phyloP scores from a whole-genome alignment of 53 echinoderm and acorn worm genomes.

The Arbacia lixula region DNA sequence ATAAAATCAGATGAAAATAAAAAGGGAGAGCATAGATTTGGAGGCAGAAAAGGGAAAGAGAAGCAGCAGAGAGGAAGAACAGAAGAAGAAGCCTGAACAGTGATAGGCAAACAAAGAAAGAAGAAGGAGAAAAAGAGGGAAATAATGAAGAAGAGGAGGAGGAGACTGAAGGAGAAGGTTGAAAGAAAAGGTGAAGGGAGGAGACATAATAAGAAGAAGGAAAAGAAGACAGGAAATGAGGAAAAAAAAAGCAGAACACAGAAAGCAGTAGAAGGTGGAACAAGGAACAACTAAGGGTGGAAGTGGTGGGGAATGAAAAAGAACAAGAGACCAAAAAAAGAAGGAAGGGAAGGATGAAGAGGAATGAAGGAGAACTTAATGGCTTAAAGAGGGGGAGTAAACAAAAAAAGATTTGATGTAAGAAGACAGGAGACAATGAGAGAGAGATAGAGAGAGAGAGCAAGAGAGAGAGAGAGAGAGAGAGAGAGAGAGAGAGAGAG shows the following conservation, averaged over 20 bases:
- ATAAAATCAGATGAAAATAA: no score
- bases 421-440: neutral
- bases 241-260: neutral
- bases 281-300: neutral
- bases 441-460: neutral
- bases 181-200: neutral
- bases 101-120: neutral
- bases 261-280: neutral
- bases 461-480: neutral
- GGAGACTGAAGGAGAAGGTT: neutral
- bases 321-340: neutral
- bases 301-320: neutral
- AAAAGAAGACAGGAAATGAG: neutral
- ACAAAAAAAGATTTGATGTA: neutral
- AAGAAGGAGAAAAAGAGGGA: neutral
- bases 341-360: neutral
- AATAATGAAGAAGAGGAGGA: neutral
- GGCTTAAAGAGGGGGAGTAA: neutral
- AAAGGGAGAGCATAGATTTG: no score
- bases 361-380: neutral
- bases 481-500: neutral
- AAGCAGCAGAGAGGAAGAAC: no score
- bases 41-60: no score
- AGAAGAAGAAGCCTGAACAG: no score
- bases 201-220: neutral